A percentile compares a stretch with the other conserved stretches of the same genome.
Conservation (phyloP, 2,113 vertebrate genomes). For the Entelurus aequoreus region DNA sequence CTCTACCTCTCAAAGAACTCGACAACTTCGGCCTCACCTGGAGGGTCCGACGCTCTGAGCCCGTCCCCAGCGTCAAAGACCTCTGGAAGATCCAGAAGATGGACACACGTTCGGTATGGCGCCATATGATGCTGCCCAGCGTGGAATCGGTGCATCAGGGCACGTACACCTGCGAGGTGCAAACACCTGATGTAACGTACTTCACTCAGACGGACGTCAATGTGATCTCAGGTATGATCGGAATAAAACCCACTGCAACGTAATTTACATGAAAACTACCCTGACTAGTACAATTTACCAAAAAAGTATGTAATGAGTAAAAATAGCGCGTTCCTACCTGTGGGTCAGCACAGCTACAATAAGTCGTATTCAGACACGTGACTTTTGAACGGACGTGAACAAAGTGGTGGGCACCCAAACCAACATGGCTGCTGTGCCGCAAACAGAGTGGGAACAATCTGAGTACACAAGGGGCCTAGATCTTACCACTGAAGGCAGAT, state of each 20-base stretch:
- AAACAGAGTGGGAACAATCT: no score
- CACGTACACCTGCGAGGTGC: conserved; percentile 18
- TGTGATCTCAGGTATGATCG: neutral
- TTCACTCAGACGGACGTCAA: conserved; percentile 12
- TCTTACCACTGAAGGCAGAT: no score
- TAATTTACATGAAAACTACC: no score
- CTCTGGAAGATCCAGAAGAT: conserved; percentile 4
- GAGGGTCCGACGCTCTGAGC: neutral
- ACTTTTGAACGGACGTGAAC: no score
- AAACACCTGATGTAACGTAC: neutral
- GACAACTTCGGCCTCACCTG: conserved; percentile 10
- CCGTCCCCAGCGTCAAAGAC: neutral
- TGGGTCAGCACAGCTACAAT: no score
- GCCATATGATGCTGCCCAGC: conserved; percentile 1
- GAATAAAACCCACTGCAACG: neutral
- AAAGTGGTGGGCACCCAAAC: no score
- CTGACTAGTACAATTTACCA: no score
- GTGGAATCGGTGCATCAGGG: conserved; percentile 13
- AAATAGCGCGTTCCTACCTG: no score
- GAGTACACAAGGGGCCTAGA: no score
- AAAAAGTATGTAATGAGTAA: no score
- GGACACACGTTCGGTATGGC: neutral
- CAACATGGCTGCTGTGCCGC: no score
- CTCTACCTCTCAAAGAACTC: neutral
- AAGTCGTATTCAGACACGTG: no score